Evolutionary conservation across 2,113 vertebrate species (phyloP).

Genomic region (Emydura subglobosa): DNA sequence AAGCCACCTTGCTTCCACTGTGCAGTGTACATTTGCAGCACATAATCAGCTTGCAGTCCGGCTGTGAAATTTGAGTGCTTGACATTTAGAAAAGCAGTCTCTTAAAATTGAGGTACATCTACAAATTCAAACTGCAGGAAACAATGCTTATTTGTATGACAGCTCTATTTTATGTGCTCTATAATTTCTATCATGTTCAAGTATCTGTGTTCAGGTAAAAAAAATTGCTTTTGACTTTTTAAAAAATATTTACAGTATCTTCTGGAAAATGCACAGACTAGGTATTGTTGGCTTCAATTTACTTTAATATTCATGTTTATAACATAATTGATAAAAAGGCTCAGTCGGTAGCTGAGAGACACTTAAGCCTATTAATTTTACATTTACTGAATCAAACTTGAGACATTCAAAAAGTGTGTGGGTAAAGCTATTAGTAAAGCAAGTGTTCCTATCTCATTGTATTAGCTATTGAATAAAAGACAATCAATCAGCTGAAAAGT

Average conservation of each 20-base stretch:
- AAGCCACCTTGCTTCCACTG: neutral
- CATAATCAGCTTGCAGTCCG: neutral
- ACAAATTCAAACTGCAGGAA: neutral
- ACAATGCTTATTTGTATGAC: neutral
- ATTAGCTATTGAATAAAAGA: neutral
- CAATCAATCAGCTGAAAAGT: neutral
- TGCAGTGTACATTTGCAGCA: neutral
- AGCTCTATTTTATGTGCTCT: slow-evolving; percentile 5
- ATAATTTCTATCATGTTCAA: neutral
- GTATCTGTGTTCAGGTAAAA: neutral
- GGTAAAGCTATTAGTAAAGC: neutral
- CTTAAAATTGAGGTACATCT: slow-evolving; percentile 26
- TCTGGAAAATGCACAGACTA: neutral
- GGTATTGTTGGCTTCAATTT: neutral
- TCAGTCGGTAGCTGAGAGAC: neutral
- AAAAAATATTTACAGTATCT: neutral
- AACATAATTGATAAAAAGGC: neutral
- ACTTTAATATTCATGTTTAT: neutral
- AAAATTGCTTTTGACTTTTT: neutral
- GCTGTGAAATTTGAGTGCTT: slow-evolving; percentile 21
- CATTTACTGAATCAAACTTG: neutral
- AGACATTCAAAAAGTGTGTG: neutral
- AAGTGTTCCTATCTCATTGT: neutral
- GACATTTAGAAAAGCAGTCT: slow-evolving; percentile 17
- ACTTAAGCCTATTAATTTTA: neutral